A percentile compares a stretch with the other conserved stretches of the same genome.
phyloP scores from a whole-genome alignment of 2,113 vertebrate species.

The Prionailurus bengalensis region DNA sequence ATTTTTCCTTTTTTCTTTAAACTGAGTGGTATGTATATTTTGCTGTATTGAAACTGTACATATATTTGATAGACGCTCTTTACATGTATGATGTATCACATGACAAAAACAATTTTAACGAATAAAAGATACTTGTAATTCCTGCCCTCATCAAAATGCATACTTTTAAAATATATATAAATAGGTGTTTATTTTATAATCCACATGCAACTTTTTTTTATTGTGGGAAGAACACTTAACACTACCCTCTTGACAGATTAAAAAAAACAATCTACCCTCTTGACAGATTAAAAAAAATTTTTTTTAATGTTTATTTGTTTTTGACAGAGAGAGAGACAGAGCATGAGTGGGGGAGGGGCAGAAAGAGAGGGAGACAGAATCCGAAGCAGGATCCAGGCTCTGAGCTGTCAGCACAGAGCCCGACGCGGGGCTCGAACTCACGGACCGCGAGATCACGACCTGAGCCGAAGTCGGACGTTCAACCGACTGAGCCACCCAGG shows the following conservation, averaged over 20 bases:
- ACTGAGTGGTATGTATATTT: background rate
- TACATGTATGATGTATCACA: background rate
- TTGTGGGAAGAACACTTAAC: background rate
- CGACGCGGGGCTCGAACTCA: fast-evolving
- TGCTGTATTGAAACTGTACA: background rate
- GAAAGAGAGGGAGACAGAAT: too few species aligned
- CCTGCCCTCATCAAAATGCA: background rate
- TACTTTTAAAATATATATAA: background rate
- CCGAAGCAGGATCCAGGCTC: too few species aligned
- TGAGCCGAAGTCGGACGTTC: too few species aligned
- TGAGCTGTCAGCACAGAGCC: too few species aligned
- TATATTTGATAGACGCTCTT: background rate
- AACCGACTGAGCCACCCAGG: too few species aligned
- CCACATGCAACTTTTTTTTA: background rate
- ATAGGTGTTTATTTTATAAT: background rate
- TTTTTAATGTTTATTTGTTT: too few species aligned
- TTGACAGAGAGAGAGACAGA: too few species aligned
- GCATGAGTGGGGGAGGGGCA: too few species aligned
- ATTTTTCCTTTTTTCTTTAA: background rate
- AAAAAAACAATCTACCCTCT: too few species aligned
- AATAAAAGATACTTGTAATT: background rate
- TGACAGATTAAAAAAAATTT: too few species aligned
- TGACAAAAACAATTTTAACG: background rate
- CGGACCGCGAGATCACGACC: too few species aligned
- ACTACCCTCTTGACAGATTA: background rate